Evolutionary conservation across 2,113 vertebrate genomes (phyloP).

Genomic region (Meles meles): DNA sequence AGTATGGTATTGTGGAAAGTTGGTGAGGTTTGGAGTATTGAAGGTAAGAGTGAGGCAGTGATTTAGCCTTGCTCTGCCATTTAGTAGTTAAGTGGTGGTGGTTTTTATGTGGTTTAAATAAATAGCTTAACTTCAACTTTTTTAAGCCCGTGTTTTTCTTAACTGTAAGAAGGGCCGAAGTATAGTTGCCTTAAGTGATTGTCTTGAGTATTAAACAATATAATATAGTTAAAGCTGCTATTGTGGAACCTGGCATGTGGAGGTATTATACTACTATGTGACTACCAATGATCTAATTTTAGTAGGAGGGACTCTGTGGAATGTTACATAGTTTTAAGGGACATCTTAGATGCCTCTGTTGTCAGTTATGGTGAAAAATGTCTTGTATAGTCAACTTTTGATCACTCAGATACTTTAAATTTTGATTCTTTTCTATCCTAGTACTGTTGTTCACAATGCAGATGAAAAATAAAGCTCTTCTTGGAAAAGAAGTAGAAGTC

Average conservation of each 20-base stretch:
- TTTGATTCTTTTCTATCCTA: not conserved
- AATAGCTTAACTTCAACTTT: not conserved
- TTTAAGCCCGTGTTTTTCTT: constrained; percentile 19
- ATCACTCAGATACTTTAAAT: not conserved
- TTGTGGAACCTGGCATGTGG: not conserved
- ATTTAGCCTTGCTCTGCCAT: constrained; percentile 3
- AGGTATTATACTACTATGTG: not conserved
- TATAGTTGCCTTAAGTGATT: not conserved
- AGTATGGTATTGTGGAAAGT: not conserved
- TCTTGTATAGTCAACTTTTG: not conserved
- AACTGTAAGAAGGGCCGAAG: not conserved
- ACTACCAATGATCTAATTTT: not conserved
- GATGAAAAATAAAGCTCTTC: not conserved
- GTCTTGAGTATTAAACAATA: constrained; percentile 7
- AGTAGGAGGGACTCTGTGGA: not conserved
- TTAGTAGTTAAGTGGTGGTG: not conserved
- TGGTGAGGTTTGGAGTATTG: constrained; percentile 40
- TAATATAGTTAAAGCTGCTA: not conserved
- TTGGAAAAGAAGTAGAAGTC: not conserved
- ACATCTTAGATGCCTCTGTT: not conserved
- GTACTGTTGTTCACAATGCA: not conserved
- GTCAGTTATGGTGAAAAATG: not conserved
- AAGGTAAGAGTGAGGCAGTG: not conserved
- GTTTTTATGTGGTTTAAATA: not conserved
- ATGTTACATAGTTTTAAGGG: not conserved